Percentiles rank a stretch among this genome's conserved stretches.
These are phyloP conservation scores for Noctua comes DNA, from an alignment of 2,888 invertebrate genomes.

Conservation along the genomic window DNA sequence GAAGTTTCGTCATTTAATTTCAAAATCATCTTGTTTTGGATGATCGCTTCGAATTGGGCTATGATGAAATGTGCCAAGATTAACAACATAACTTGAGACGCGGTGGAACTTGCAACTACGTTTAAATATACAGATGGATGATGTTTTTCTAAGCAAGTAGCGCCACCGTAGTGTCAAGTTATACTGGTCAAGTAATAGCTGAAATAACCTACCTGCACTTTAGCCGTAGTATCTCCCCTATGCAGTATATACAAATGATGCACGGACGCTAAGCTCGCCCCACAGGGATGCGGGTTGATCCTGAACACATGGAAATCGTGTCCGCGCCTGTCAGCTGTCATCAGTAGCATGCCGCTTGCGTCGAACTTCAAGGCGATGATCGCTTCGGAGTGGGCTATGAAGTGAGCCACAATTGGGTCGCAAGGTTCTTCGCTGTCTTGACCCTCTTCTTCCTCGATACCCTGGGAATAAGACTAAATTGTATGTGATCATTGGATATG, in stretches of 20 bases:
- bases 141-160: not conserved
- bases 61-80: not conserved
- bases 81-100: not conserved
- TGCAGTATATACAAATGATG: slow-evolving; percentile 99
- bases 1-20: not conserved
- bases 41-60: not conserved
- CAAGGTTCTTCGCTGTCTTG: slow-evolving; percentile 92
- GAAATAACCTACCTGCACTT: slow-evolving; percentile 92
- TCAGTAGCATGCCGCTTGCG: slow-evolving; percentile 95
- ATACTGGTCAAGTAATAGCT: not conserved
- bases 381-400: slow-evolving; percentile 96
- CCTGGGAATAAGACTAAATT: slow-evolving; percentile 70
- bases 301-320: slow-evolving; percentile 99
- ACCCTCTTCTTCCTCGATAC: slow-evolving; percentile 88
- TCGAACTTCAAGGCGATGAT: slow-evolving; percentile 97
- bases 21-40: not conserved
- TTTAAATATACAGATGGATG: not conserved
- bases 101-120: not conserved
- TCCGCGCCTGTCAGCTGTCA: slow-evolving; percentile 97
- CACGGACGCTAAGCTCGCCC: slow-evolving; percentile 95
- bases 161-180: not conserved
- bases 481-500: not conserved
- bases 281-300: slow-evolving; percentile 97
- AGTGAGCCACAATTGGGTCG: slow-evolving; percentile 96
- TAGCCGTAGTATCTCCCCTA: slow-evolving; percentile 98